Evolutionary conservation across 1,140 invertebrate species (phyloP).

Genomic region (Cherax quadricarinatus): DNA sequence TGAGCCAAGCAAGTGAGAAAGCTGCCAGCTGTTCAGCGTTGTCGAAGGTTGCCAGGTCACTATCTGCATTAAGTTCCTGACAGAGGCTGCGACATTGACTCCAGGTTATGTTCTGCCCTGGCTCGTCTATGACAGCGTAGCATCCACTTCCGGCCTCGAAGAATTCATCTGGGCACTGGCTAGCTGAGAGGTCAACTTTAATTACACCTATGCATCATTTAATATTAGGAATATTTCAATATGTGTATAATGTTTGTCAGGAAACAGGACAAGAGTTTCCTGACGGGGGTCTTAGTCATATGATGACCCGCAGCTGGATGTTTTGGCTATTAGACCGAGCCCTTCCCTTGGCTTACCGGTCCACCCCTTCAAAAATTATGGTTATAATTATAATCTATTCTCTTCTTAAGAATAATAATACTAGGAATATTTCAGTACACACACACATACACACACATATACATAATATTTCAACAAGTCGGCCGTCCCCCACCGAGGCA

Average conservation of each 20-base stretch:
- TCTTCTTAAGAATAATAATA: too few species aligned
- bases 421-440: neutral
- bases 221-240: neutral
- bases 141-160: neutral
- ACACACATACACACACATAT: too few species aligned
- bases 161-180: neutral
- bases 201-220: neutral
- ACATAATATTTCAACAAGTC: neutral
- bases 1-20: neutral
- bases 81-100: neutral
- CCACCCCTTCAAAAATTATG: too few species aligned
- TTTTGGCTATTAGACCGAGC: too few species aligned
- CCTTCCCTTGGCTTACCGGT: too few species aligned
- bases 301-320: too few species aligned
- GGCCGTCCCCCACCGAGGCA: too few species aligned
- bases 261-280: too few species aligned
- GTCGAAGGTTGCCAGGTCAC: constrained; percentile 18
- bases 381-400: too few species aligned
- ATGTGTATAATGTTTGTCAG: neutral
- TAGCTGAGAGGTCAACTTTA: neutral
- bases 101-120: neutral
- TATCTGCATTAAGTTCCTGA: neutral
- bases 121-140: constrained; percentile 15
- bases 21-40: constrained; percentile 26
- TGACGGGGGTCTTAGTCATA: too few species aligned